Conservation (phyloP, 2,888 invertebrate genomes). For the Rhabditoides inermis region DNA sequence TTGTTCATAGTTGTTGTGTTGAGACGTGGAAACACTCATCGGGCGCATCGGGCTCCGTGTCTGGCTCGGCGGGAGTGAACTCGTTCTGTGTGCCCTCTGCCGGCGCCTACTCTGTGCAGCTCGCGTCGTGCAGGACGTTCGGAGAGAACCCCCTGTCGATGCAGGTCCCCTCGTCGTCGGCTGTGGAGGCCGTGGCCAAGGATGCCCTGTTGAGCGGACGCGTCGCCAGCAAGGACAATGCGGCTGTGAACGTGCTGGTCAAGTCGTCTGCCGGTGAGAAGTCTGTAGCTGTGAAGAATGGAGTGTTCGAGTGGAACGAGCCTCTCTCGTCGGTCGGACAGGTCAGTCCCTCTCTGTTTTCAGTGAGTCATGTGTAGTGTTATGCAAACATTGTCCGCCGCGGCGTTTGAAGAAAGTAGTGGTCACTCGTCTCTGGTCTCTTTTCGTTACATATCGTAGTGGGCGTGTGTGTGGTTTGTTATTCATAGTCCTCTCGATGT, state of each 20-base stretch:
- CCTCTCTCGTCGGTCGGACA: conserved; percentile 10
- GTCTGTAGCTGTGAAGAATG: conserved; percentile 6
- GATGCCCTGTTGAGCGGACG: conserved; percentile 16
- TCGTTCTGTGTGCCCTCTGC: conserved; percentile 27
- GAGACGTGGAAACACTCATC: too few relatives aligned
- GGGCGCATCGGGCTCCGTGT: too few relatives aligned
- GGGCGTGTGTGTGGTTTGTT: too few relatives aligned
- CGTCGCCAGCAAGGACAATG: conserved; percentile 5
- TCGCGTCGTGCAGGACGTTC: conserved; percentile 29
- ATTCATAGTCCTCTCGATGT: too few relatives aligned
- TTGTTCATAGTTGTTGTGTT: conserved; percentile 6
- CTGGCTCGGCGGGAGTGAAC: conserved; percentile 11
- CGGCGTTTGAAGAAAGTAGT: too few relatives aligned
- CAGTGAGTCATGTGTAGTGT: too few relatives aligned
- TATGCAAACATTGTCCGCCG: too few relatives aligned
- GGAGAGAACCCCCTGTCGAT: conserved; percentile 8
- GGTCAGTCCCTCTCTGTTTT: not conserved
- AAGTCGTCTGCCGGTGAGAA: conserved; percentile 3
- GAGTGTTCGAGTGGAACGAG: conserved; percentile 25
- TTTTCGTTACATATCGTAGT: too few relatives aligned
- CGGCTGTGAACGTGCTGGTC: conserved; percentile 3
- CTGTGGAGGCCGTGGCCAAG: conserved; percentile 10
- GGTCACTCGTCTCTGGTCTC: too few relatives aligned
- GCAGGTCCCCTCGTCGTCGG: conserved; percentile 5
- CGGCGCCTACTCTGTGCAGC: conserved; percentile 18